A percentile compares a stretch with the other conserved stretches of the same genome.
These are phyloP conservation scores for Sebastes fasciatus DNA, from an alignment of 2,113 vertebrate species.

Conservation along the genomic window DNA sequence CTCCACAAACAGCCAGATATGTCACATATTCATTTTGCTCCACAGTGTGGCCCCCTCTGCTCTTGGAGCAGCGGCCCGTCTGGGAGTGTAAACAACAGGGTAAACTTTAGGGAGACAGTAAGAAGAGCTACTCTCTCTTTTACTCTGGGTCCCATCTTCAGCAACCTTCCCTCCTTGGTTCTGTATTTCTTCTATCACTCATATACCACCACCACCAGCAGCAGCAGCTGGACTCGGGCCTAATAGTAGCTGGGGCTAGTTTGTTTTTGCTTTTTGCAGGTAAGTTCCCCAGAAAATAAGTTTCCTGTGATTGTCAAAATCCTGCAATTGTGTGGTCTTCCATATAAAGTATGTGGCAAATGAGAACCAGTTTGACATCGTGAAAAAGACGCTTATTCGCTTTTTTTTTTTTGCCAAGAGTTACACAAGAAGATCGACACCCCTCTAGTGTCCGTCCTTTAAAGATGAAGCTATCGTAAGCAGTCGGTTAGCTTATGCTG, in stretches of 20 bases:
- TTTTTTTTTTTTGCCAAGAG: neutral
- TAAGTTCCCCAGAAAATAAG: conserved; percentile 17
- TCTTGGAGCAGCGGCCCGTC: conserved; percentile 82
- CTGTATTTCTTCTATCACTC: conserved; percentile 23
- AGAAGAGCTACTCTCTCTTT: conserved; percentile 58
- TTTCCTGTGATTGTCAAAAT: conserved; percentile 75
- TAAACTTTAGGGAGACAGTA: conserved; percentile 75
- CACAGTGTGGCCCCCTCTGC: conserved; percentile 75
- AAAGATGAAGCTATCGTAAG: neutral
- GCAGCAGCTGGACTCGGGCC: conserved; percentile 25
- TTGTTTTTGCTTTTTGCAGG: neutral
- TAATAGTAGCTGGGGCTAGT: neutral
- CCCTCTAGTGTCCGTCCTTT: neutral
- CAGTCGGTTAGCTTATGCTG: neutral
- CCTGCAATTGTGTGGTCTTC: conserved; percentile 28
- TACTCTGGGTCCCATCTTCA: conserved; percentile 66
- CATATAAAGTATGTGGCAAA: conserved; percentile 10
- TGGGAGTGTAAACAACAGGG: conserved; percentile 86
- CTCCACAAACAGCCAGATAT: conserved; percentile 74
- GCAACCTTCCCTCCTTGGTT: conserved; percentile 70
- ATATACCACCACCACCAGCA: conserved; percentile 3
- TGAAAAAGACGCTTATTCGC: neutral
- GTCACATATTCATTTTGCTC: conserved; percentile 86
- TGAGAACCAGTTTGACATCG: neutral
- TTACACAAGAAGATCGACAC: neutral